Percentiles rank a stretch among this genome's conserved stretches.
phyloP scores from a whole-genome alignment of 64 coral and sea anemone genomes.

The Anthopleura sola region DNA sequence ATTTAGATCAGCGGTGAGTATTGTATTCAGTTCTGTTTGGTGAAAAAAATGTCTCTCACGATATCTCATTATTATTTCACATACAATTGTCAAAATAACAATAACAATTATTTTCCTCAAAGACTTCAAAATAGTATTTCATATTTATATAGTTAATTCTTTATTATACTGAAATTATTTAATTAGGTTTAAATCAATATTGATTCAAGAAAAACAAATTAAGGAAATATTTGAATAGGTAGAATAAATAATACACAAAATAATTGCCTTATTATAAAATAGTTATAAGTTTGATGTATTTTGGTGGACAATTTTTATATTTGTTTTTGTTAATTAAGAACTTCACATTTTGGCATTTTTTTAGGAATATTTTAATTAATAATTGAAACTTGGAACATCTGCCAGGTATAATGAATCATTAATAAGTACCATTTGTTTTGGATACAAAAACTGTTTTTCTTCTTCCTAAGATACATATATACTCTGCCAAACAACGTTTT shows the following conservation, averaged over 20 bases:
- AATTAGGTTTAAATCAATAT: no score
- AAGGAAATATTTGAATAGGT: no score
- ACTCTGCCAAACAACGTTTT: not conserved
- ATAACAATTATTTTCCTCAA: no score
- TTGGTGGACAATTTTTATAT: not conserved
- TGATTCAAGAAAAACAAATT: no score
- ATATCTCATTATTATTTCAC: no score
- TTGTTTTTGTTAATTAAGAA: not conserved
- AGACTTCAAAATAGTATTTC: no score
- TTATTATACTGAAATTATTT: no score
- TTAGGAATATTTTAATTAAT: not conserved
- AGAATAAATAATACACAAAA: no score
- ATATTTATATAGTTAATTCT: no score
- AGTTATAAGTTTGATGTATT: not conserved
- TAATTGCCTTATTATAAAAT: no score
- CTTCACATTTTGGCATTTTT: not conserved
- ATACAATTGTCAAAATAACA: no score
- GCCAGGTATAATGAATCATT: not conserved
- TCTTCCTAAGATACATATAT: not conserved
- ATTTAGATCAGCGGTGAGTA: constrained; percentile 92
- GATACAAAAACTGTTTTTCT: not conserved
- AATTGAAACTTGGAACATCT: not conserved
- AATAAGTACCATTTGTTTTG: constrained; percentile 4
- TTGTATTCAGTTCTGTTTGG: not conserved
- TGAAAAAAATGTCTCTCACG: no score